Evolutionary conservation across 2,113 vertebrate genomes (phyloP), one percentile per base, ranked within the genome.

Genomic region (Varanus komodoensis): DNA sequence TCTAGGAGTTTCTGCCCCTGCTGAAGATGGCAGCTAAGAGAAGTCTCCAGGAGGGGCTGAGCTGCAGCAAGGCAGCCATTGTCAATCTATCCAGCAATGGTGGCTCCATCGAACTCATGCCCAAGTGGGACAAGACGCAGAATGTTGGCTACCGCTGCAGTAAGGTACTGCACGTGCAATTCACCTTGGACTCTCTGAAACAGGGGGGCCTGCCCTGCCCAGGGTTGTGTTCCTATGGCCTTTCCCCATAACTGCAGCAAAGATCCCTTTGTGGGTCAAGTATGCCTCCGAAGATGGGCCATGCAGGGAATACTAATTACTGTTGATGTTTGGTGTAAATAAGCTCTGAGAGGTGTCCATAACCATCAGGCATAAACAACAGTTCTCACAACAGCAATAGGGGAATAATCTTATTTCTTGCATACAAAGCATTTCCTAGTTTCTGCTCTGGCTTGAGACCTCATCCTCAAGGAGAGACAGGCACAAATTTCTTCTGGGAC

Each of bases 41-140:
- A 54, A 80, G 29, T 14, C 27, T 50, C 14, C 1, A 52, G 15
- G 48, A 80, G 32, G 78, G 78, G 50, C 50, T 80, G 50, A 80
- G 78, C 29, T 8, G 78, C 78, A 80, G 12, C 50, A 80, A 80
- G 48, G 50, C 78, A 32, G 78, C 78, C 3, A 32, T 80, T 54
- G 54, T 80, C 29, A 80, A 80, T 15, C 52, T 32, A 14, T 54
- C 78, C 50, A 80, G 50, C 50, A 27, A 0, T 57, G 50, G 1
- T 17, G 78, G 50, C 12, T 80, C 78, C 29, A 0, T 54, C 14
- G 50, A 57, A 81, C 52, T 8, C n/a, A n/a, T 81, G 15, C 14
- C 6, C 19, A 8, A 1, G 17, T 81, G 23, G 44, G 12, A 80
- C 4, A 2, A 0, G 29, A 3, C 0, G 8, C 79, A 19, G 78